These are phyloP conservation scores for Argyresthia goedartella DNA, from an alignment of 2,888 invertebrate genomes.

Conservation along the genomic window DNA sequence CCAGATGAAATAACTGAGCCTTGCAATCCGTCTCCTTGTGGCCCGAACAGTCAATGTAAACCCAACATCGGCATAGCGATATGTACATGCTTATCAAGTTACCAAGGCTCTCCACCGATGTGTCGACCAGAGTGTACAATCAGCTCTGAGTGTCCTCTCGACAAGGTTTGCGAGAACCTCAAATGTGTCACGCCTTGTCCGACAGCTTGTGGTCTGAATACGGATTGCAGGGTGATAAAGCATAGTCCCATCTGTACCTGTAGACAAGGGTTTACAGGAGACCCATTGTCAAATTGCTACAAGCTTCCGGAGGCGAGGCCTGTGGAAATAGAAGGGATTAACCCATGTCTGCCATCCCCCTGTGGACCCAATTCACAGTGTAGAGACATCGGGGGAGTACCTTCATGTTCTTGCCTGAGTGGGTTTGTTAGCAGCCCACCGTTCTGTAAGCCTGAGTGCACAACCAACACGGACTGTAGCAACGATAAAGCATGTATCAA, in stretches of 20 bases:
- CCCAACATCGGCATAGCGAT: constrained; percentile 72
- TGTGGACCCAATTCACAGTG: constrained; percentile 82
- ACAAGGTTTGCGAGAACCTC: constrained; percentile 77
- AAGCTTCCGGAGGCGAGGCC: constrained; percentile 26
- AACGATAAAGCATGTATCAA: constrained; percentile 81
- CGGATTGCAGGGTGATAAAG: constrained; percentile 78
- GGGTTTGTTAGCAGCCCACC: constrained; percentile 80
- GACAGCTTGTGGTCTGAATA: constrained; percentile 77
- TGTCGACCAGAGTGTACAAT: constrained; percentile 79
- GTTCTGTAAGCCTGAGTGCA: constrained; percentile 81
- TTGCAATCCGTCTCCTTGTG: constrained; percentile 83
- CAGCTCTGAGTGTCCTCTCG: constrained; percentile 75
- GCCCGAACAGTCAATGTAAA: constrained; percentile 77
- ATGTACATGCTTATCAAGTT: constrained; percentile 78
- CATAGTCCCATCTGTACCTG: constrained; percentile 80
- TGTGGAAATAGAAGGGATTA: constrained; percentile 23
- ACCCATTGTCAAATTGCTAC: constrained; percentile 72
- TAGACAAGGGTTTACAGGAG: constrained; percentile 71
- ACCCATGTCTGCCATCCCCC: constrained; percentile 82
- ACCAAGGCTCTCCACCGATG: constrained; percentile 76
- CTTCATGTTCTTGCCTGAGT: constrained; percentile 76
- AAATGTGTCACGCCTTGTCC: constrained; percentile 81
- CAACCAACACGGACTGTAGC: constrained; percentile 80
- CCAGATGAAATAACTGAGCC: constrained; percentile 46
- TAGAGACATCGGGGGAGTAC: constrained; percentile 56